Evolutionary conservation across 2,113 vertebrate genomes (phyloP), one percentile per base, ranked within the genome.

Genomic region (Eolophus roseicapilla): DNA sequence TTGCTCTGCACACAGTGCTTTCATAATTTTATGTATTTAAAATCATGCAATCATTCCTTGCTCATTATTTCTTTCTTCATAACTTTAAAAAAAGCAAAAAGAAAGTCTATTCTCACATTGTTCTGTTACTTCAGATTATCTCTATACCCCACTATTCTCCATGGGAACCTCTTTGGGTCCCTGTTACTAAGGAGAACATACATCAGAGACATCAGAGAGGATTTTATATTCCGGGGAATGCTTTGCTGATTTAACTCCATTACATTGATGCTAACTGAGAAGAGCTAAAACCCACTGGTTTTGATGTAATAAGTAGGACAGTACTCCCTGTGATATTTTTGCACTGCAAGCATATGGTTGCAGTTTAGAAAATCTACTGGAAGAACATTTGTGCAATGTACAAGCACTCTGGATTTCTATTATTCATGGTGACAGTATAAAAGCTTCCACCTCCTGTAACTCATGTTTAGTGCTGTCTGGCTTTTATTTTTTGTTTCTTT

Each of bases 281-380:
- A 80, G 28, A 95, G 83, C 52, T 82, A 93, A 96, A 82, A 14
- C 47, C 81, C 62, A 80, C 90, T 83, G 82, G 13, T 85, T 96
- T 82, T 93, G 49, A 88, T 92, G 57, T 78, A 91, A 57, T 91
- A 96, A 94, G 91, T 96, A 94, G 92, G 95, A 88, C 96, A 96
- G 91, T 88, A 87, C 88, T 95, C 89, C 86, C 84, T 83, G 84
- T 91, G 90, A 96, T 94, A 96, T 94, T 96, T 97, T 93, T 96
- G 89, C 91, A 81, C 44, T 87, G 80, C 89, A 95, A 91, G 93
- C 95, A 96, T 95, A 92, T 88, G 90, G 85, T 69, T 93, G 81
- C 64, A 92, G 87, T 94, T 97, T 84, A 95, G 68, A 94, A 95
- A 96, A 95, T 69, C 82, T 92, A 79, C 55, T 92, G 75, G 71